Base-by-base conservation (phyloP, 2,113 vertebrate genomes). In the Cyanoramphus novaezelandiae region DNA sequence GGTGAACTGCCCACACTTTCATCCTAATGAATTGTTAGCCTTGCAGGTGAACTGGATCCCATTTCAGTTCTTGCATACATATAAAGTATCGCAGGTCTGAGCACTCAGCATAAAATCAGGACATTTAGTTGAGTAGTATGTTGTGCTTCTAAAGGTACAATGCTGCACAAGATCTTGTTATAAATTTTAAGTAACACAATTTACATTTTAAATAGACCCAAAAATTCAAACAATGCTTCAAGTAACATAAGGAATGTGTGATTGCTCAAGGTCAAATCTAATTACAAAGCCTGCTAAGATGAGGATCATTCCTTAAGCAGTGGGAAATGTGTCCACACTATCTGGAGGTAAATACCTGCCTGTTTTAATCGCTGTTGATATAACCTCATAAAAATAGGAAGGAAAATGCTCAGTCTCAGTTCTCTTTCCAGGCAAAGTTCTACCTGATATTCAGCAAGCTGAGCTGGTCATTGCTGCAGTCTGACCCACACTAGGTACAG, bases 251-350 rank as follows among this genome's bases (percentile, higher is more conserved):
- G 37, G 41, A 82, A 79, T 12, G 41, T 33, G 41, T 41, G 77
- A 72, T 50, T 77, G 44, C 69, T 96, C 80, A 94, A 97, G 96
- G 96, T 94, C 94, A 97, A 92, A 81, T 63, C 74, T 88, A 88
- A 92, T 93, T 94, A 90, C 63, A 95, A 93, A 92, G 41, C 46
- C 62, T 82, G 50, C 85, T 92, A 88, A 88, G 67, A 79, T 10
- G 46, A 82, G 47, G 76, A 92, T 67, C 23, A 59, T 81, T 92
- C 86, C 81, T 88, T 92, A 88, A 92, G 46, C 59, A n/a, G 80
- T 47, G 29, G 47, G 29, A 94, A 92, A 97, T 90, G 95, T 92
- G 85, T 69, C 71, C 35, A 3, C 0, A 1, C 49, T 92, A 46
- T 78, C 67, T 69, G 52, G 91, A 88, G 94, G 92, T 86, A 94